Conservation (phyloP, 2,113 vertebrate species). For the Amblyornis subalaris region DNA sequence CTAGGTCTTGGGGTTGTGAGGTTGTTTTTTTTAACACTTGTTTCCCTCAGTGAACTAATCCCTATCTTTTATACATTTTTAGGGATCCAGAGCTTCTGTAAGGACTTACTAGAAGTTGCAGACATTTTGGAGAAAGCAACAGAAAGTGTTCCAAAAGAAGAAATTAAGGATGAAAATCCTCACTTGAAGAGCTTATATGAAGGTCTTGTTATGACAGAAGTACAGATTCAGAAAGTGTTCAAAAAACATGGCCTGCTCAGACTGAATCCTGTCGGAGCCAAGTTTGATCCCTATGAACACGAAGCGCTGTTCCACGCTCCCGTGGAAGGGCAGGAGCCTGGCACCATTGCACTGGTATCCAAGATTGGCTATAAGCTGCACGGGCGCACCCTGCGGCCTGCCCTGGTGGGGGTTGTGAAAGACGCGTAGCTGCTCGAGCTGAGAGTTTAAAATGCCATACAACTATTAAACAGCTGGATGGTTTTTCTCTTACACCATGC, state of each 20-base stretch:
- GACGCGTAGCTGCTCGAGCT: slow-evolving; percentile 63
- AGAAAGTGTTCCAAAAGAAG: slow-evolving; percentile 87
- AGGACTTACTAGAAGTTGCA: slow-evolving; percentile 94
- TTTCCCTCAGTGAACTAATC: neutral
- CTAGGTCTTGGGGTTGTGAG: neutral
- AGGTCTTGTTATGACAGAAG: slow-evolving; percentile 91
- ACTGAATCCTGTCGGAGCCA: slow-evolving; percentile 86
- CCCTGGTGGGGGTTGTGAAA: slow-evolving; percentile 92
- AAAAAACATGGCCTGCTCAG: slow-evolving; percentile 87
- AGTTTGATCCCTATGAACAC: slow-evolving; percentile 95
- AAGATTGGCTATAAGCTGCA: slow-evolving; percentile 97
- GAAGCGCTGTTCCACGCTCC: slow-evolving; percentile 91
- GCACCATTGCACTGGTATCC: slow-evolving; percentile 86
- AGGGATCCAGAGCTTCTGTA: slow-evolving; percentile 97
- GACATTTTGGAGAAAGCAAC: slow-evolving; percentile 96
- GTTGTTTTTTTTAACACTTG: neutral
- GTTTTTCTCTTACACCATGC: neutral
- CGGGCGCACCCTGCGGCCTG: slow-evolving; percentile 90
- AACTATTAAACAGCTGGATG: slow-evolving; percentile 17
- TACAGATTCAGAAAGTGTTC: slow-evolving; percentile 95
- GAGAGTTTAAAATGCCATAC: slow-evolving; percentile 16
- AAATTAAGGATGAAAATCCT: slow-evolving; percentile 84
- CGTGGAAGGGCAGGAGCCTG: slow-evolving; percentile 84
- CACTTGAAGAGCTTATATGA: slow-evolving; percentile 95
- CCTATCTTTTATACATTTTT: neutral